Percentiles rank a stretch among this genome's conserved stretches.
phyloP scores from a whole-genome alignment of 2,888 invertebrate genomes.

The Copidosoma aretas region DNA sequence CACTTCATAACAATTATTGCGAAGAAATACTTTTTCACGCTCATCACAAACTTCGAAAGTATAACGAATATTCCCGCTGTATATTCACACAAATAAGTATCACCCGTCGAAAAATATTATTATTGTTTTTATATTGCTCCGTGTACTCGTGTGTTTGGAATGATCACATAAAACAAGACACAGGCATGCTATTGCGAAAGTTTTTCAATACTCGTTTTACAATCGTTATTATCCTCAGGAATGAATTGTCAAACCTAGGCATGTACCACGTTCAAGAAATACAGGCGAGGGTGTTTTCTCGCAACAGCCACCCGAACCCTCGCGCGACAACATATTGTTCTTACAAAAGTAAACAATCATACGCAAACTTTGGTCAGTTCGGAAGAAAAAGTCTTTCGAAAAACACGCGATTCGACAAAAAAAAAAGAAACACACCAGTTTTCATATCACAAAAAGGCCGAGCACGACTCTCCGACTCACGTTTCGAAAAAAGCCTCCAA shows the following conservation, averaged over 20 bases:
- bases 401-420: no score
- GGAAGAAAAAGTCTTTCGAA: no score
- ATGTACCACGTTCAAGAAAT: constrained; percentile 1
- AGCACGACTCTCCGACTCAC: neutral
- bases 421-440: no score
- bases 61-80: neutral
- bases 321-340: neutral
- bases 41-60: neutral
- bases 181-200: neutral
- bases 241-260: no score
- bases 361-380: neutral
- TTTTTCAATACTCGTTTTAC: no score
- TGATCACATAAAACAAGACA: constrained; percentile 19
- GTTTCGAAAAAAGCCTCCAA: neutral
- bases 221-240: no score
- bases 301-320: neutral
- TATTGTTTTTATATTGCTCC: neutral
- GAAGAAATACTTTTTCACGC: neutral
- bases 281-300: neutral
- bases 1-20: no score
- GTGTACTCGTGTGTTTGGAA: constrained; percentile 1
- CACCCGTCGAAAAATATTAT: no score
- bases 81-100: neutral
- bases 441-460: no score
- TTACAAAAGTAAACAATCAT: neutral